phyloP scores from a whole-genome alignment of 2,888 invertebrate species.

The Athetis lepigone region DNA sequence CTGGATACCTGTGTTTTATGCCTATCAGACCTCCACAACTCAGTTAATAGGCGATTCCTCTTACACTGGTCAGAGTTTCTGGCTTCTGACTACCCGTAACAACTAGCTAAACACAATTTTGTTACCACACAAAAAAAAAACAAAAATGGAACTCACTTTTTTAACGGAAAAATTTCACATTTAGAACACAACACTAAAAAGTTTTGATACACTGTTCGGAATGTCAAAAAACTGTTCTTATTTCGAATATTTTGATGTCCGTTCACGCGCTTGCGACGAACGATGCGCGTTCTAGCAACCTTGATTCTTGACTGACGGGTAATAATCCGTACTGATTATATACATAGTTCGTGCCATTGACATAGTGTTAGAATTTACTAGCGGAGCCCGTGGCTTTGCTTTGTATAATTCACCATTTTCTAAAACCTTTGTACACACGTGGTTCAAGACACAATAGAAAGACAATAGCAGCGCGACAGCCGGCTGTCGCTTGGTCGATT shows the following conservation, averaged over 20 bases:
- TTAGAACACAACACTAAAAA: constrained; percentile 3
- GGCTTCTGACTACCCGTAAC: no score
- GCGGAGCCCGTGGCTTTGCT: no score
- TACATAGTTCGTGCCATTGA: constrained; percentile 9
- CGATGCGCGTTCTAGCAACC: neutral
- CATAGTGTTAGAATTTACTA: neutral
- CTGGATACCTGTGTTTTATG: no score
- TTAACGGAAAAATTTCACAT: neutral
- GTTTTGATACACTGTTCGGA: neutral
- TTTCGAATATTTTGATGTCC: neutral
- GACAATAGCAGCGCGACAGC: no score
- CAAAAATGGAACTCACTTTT: neutral
- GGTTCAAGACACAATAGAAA: no score
- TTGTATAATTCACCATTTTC: no score
- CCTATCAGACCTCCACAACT: no score
- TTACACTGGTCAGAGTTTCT: no score
- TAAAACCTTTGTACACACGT: no score
- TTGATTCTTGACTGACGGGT: constrained; percentile 25
- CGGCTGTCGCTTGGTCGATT: no score
- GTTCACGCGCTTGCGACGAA: neutral
- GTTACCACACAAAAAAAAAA: neutral
- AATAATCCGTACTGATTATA: constrained; percentile 10
- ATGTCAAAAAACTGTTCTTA: neutral
- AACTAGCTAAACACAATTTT: neutral
- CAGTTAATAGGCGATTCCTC: no score